Evolutionary conservation across 92 coral and sea anemone species (phyloP).

Genomic region (Parazoanthus atlanticus): DNA sequence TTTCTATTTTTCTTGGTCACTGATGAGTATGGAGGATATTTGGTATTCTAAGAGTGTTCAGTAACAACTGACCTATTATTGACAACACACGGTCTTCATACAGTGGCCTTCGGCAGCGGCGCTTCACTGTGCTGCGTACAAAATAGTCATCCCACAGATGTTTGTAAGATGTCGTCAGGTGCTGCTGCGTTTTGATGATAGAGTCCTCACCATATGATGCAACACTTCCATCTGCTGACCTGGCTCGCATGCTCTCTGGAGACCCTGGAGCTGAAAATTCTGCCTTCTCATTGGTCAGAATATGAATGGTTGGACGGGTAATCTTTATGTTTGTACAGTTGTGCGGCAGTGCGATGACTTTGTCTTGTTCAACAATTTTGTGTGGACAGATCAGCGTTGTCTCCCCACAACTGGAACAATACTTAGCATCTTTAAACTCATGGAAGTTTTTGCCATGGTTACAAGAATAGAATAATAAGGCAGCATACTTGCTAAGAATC

Average conservation of each 20-base stretch:
- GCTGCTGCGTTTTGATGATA: conserved; percentile 75
- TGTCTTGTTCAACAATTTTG: conserved; percentile 74
- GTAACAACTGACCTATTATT: conserved; percentile 51
- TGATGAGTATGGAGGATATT: too few relatives aligned
- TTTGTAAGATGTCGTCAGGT: conserved; percentile 83
- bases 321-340: conserved; percentile 95
- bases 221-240: conserved; percentile 54
- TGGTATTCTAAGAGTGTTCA: too few relatives aligned
- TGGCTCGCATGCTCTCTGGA: conserved; percentile 63
- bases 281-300: conserved; percentile 56
- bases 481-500: conserved; percentile 95
- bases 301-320: conserved; percentile 82
- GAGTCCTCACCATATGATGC: conserved; percentile 71
- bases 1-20: too few relatives aligned
- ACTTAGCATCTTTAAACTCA: conserved; percentile 91
- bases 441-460: conserved; percentile 97
- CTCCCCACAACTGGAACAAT: conserved; percentile 94
- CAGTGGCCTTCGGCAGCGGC: conserved; percentile 68
- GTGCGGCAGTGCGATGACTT: conserved; percentile 84
- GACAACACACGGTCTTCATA: conserved; percentile 73
- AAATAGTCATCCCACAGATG: conserved; percentile 81
- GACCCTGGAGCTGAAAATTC: conserved; percentile 54
- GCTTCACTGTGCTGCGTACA: conserved; percentile 62
- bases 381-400: conserved; percentile 95
- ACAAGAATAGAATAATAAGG: conserved; percentile 88